Evolutionary conservation across 2,888 invertebrate genomes (phyloP), one percentile per base, ranked within the genome.

Genomic region (Arenicola marina): DNA sequence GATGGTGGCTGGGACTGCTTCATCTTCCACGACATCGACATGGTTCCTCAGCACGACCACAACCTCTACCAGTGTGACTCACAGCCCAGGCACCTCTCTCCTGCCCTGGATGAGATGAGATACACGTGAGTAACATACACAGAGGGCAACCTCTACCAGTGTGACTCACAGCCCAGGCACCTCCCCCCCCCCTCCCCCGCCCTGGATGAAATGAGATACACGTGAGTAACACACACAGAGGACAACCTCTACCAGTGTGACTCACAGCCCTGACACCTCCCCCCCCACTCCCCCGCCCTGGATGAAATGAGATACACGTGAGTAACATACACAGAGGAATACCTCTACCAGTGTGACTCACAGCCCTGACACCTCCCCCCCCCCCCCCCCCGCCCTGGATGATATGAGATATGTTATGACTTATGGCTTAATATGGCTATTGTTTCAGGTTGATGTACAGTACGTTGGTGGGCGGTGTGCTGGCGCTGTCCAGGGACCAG

Each of bases 351-450:
- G 56, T 56, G 56, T 29, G 24, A 11, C 1, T 26, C 34, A 38
- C 34, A 56, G 26, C 56, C 56, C 24, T 24, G 56, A 4, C 56
- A 56, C 43, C 29, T 58, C 31, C n/a, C n/a, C n/a, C n/a, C n/a
- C n/a, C n/a, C n/a, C n/a, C n/a, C 51, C 58, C 4, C 51, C 58
- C 15, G 51, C 51, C 21, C 24, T 58, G 24, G 51, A 58, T 11
- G 58, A 53, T 18, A 53, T 58, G 58, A 21, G 58, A 53, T 58
- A 38, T n/a, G n/a, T n/a, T n/a, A n/a, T n/a, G n/a, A n/a, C n/a
- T n/a, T n/a, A n/a, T n/a, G n/a, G n/a, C n/a, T n/a, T n/a, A n/a
- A n/a, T n/a, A n/a, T n/a, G n/a, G n/a, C n/a, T n/a, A n/a, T n/a
- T n/a, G n/a, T n/a, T n/a, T n/a, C 32, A 56, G 56, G 2, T 29